phyloP scores from a whole-genome alignment of 2,113 vertebrate genomes.

The Sphyrna mokarran region DNA sequence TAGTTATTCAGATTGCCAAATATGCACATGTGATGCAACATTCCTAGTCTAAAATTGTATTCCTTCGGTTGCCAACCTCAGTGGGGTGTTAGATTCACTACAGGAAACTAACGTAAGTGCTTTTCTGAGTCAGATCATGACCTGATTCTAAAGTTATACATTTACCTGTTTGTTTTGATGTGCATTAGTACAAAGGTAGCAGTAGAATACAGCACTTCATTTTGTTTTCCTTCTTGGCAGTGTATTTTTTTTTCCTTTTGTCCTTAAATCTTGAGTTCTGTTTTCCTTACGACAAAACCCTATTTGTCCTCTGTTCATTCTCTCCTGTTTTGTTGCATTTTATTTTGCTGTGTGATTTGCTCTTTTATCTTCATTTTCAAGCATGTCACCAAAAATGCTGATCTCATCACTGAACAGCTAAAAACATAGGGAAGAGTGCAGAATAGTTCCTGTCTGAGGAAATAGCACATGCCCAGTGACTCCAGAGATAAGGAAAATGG shows the following conservation, averaged over 20 bases:
- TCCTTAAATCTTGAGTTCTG: background rate
- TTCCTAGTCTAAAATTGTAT: background rate
- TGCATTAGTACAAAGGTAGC: background rate
- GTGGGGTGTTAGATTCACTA: background rate
- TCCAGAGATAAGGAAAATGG: background rate
- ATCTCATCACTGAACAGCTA: background rate
- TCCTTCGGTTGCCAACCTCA: background rate
- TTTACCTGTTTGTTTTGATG: background rate
- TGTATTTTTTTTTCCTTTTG: background rate
- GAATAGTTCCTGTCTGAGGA: background rate
- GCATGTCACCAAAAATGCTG: background rate
- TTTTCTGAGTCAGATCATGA: background rate
- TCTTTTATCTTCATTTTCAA: background rate
- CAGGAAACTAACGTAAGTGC: background rate
- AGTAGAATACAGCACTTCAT: background rate
- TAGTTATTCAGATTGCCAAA: background rate
- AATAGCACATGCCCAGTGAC: background rate
- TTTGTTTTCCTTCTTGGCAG: background rate
- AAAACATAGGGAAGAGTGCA: background rate
- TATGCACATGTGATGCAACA: background rate
- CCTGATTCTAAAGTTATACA: background rate
- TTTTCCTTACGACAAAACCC: background rate
- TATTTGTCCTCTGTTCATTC: background rate
- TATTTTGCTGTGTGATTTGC: background rate
- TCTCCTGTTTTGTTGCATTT: background rate